Evolutionary conservation across 2,113 vertebrate species (phyloP).

Genomic region (Phoenicopterus ruber): DNA sequence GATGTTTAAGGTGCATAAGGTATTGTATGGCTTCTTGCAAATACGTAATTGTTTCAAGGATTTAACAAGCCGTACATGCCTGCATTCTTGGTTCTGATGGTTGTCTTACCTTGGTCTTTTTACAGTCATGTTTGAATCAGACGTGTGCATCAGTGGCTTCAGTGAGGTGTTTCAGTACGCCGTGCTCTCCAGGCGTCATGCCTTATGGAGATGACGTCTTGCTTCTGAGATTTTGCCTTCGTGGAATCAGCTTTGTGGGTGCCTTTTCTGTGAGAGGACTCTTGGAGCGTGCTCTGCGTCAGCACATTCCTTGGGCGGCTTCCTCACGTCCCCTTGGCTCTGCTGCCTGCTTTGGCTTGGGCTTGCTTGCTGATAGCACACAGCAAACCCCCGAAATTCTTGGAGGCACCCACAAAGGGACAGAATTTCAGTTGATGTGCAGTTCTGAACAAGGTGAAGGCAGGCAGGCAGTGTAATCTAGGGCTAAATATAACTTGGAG

Average conservation of each 20-base stretch:
- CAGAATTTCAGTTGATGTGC: not conserved
- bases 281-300: fast-evolving
- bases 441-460: not conserved
- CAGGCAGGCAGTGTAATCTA: not conserved
- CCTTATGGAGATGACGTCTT: not conserved
- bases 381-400: not conserved
- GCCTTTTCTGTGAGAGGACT: not conserved
- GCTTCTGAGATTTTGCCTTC: not conserved
- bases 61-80: fast-evolving
- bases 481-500: not conserved
- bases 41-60: not conserved
- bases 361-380: not conserved
- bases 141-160: fast-evolving
- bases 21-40: not conserved
- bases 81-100: not conserved
- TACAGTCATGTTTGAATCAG: not conserved
- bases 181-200: not conserved
- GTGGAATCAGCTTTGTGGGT: not conserved
- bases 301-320: not conserved
- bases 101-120: not conserved
- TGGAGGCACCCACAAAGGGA: not conserved
- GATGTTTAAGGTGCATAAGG: not conserved
- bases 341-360: not conserved
- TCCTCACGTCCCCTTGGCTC: not conserved
- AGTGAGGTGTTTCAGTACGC: not conserved